These are phyloP conservation scores for Pseudomyrmex dendroicus DNA, from an alignment of 1,140 invertebrate species.

Conservation along the genomic window DNA sequence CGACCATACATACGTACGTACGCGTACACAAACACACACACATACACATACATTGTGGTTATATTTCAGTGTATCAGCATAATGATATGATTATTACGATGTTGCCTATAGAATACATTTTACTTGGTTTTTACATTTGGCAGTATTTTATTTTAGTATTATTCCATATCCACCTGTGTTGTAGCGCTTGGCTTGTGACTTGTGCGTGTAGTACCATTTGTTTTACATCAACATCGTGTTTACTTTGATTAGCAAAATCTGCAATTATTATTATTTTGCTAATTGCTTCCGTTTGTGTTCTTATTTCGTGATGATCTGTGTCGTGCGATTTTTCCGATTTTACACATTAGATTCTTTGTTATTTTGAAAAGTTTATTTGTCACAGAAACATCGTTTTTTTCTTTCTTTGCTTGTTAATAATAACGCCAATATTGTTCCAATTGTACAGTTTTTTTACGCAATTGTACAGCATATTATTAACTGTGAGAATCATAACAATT, in stretches of 20 bases:
- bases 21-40: too few relatives aligned
- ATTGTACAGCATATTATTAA: not conserved
- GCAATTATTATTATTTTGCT: slow-evolving; percentile 5
- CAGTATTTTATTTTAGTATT: slow-evolving; percentile 77
- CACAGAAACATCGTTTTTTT: not conserved
- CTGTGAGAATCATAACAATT: not conserved
- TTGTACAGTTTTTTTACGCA: slow-evolving; percentile 17
- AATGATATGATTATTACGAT: slow-evolving; percentile 84
- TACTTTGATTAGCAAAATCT: not conserved
- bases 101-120: slow-evolving; percentile 86
- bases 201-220: slow-evolving; percentile 15
- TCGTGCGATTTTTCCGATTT: slow-evolving; percentile 1
- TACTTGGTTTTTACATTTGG: slow-evolving; percentile 85
- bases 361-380: slow-evolving; percentile 13
- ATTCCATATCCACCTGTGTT: slow-evolving; percentile 51
- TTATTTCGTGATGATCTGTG: slow-evolving; percentile 10
- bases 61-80: slow-evolving; percentile 85
- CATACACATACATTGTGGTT: slow-evolving; percentile 80
- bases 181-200: slow-evolving; percentile 15
- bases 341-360: not conserved
- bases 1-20: too few relatives aligned
- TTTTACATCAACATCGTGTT: not conserved
- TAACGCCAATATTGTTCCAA: slow-evolving; percentile 6
- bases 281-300: not conserved
- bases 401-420: slow-evolving; percentile 31